Evolutionary conservation across 2,888 invertebrate genomes (phyloP).

Genomic region (Watsonalla cultraria): DNA sequence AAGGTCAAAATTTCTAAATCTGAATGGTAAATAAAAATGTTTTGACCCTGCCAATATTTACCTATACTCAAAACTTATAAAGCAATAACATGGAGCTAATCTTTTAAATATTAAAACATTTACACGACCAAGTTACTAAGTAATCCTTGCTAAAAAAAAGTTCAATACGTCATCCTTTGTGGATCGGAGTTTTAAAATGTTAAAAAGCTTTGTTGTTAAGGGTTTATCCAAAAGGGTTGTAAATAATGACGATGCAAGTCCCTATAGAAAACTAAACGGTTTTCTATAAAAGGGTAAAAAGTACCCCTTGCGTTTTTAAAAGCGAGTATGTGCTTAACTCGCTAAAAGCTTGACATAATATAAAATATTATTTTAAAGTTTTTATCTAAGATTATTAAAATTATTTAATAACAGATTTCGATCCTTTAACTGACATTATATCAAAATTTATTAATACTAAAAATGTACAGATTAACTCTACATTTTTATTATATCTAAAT

Average conservation of each 20-base stretch:
- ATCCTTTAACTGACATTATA: too few species aligned
- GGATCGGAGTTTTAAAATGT: constrained; percentile 70
- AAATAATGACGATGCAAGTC: constrained; percentile 75
- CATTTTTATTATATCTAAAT: too few species aligned
- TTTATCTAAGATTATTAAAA: background rate
- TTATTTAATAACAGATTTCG: too few species aligned
- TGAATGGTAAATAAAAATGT: constrained; percentile 48
- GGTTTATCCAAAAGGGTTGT: constrained; percentile 72
- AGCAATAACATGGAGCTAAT: constrained; percentile 67
- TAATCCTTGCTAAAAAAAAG: constrained; percentile 61
- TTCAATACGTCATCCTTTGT: constrained; percentile 66
- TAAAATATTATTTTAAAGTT: too few species aligned
- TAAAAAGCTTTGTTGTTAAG: constrained; percentile 75
- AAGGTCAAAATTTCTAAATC: constrained; percentile 25
- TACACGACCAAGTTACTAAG: constrained; percentile 45
- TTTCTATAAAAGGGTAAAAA: constrained; percentile 27
- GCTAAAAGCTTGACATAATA: background rate
- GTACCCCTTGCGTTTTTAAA: constrained; percentile 9
- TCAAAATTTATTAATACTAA: too few species aligned
- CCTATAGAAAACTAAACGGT: constrained; percentile 70
- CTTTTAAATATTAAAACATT: constrained; percentile 78
- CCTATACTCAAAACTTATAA: constrained; percentile 31
- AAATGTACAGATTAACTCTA: too few species aligned
- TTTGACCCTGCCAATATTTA: constrained; percentile 54
- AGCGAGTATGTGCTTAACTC: background rate